A percentile compares a stretch with the other conserved stretches of the same genome.
phyloP scores from a whole-genome alignment of 1,140 invertebrate genomes.

The Tribolium castaneum region DNA sequence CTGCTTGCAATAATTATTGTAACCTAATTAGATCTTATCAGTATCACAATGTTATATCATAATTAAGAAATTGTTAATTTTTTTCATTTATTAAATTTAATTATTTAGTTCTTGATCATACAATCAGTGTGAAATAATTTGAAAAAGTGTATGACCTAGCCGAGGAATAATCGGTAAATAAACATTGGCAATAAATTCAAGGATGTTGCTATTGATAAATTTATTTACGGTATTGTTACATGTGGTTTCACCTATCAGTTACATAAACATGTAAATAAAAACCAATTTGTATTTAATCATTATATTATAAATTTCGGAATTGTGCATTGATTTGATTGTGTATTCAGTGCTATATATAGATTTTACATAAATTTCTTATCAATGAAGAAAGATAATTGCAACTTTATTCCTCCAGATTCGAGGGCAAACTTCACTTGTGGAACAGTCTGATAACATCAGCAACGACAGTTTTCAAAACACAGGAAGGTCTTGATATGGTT shows the following conservation, averaged over 20 bases:
- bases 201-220: not conserved
- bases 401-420: slow-evolving; percentile 66
- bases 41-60: no score
- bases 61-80: no score
- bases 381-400: no score
- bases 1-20: not conserved
- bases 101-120: not conserved
- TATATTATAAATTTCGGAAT: not conserved
- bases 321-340: not conserved
- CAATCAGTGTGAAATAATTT: not conserved
- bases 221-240: not conserved
- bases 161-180: not conserved
- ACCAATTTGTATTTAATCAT: not conserved
- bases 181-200: not conserved
- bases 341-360: not conserved
- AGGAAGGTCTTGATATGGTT: slow-evolving; percentile 76
- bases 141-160: not conserved
- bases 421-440: slow-evolving; percentile 76
- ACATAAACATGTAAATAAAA: not conserved
- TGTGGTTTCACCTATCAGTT: not conserved
- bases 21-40: not conserved
- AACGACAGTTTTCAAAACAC: slow-evolving; percentile 76
- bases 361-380: not conserved
- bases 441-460: slow-evolving; percentile 77
- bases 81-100: not conserved